Evolutionary conservation across 2,797 vertebrate species (phyloP).

Genomic region (Aotus griseimembra): DNA sequence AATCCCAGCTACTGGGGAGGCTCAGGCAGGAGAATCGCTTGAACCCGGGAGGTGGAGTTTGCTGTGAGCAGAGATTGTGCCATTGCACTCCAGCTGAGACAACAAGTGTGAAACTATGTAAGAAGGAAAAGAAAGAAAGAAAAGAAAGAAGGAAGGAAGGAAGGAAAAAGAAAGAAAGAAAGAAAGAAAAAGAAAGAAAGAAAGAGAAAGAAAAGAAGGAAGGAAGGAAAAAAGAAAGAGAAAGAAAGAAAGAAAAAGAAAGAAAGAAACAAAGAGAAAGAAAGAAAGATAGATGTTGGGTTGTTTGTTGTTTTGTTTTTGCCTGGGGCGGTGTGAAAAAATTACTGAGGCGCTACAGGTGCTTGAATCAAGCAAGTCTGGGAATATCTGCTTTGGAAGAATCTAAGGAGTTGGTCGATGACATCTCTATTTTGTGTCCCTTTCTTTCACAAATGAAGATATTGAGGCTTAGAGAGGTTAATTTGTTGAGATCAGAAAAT

Average conservation of each 20-base stretch:
- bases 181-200: fast-evolving
- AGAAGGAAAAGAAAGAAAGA: no score
- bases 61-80: no score
- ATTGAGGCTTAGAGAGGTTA: neutral
- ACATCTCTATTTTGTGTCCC: neutral
- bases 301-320: neutral
- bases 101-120: no score
- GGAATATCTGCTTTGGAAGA: neutral
- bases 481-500: neutral
- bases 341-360: neutral
- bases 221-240: fast-evolving
- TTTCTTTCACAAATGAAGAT: neutral
- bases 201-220: fast-evolving
- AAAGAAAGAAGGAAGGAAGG: no score
- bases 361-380: neutral
- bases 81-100: no score
- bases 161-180: no score
- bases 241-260: fast-evolving
- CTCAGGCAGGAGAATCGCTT: no score
- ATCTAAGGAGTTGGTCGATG: neutral
- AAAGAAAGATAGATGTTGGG: no score
- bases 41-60: no score
- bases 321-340: neutral
- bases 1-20: no score
- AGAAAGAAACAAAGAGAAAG: fast-evolving